Evolutionary conservation across 1,140 invertebrate species (phyloP).

Genomic region (Polypedilum pembai): DNA sequence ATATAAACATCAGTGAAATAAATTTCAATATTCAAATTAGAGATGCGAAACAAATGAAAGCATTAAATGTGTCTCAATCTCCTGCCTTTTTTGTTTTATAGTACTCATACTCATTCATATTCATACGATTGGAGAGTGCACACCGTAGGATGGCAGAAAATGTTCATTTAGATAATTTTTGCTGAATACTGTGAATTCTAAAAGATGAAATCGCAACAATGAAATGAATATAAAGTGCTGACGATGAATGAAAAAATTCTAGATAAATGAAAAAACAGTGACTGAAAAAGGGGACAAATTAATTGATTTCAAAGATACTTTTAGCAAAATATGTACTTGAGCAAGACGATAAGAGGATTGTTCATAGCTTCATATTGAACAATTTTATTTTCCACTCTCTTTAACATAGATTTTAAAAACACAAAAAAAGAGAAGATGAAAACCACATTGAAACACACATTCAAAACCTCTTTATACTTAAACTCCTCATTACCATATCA

Average conservation of each 20-base stretch:
- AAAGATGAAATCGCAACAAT: conserved; percentile 18
- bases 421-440: conserved; percentile 1
- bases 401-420: background rate
- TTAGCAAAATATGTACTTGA: background rate
- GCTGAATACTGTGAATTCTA: background rate
- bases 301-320: conserved; percentile 16
- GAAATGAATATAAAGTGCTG: conserved; percentile 18
- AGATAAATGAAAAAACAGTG: background rate
- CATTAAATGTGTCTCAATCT: conserved; percentile 13
- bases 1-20: background rate
- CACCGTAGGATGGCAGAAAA: background rate
- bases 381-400: background rate
- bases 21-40: conserved; percentile 7
- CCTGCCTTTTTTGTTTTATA: conserved; percentile 10
- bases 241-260: conserved; percentile 6
- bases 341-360: conserved; percentile 23
- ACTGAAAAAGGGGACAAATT: conserved; percentile 1
- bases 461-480: no score
- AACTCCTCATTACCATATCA: conserved; percentile 26
- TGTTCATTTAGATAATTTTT: conserved; percentile 29
- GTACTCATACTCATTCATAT: background rate
- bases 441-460: conserved; percentile 15
- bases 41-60: background rate
- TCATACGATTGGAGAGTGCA: background rate
- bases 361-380: background rate